phyloP scores from a whole-genome alignment of 2,797 vertebrate species.

The Sebastes trivittatus region DNA sequence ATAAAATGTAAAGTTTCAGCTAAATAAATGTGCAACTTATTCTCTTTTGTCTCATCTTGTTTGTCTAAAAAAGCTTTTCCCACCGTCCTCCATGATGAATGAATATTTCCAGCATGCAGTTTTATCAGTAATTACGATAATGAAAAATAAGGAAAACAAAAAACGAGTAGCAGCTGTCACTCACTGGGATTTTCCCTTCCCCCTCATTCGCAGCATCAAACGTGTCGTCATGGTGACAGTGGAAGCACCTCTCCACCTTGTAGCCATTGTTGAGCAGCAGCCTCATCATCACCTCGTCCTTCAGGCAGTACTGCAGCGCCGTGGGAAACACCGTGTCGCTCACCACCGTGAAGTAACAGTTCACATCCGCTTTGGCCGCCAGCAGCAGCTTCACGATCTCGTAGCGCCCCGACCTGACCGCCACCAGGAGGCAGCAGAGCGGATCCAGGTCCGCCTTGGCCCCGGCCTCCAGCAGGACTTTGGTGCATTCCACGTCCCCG shows the following conservation, averaged over 20 bases:
- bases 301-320: constrained; percentile 89
- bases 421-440: constrained; percentile 88
- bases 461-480: constrained; percentile 84
- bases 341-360: constrained; percentile 88
- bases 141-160: background rate
- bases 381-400: constrained; percentile 87
- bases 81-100: background rate
- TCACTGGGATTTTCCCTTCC: constrained; percentile 64
- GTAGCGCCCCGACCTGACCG: constrained; percentile 84
- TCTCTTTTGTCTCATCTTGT: background rate
- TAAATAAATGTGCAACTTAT: background rate
- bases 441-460: constrained; percentile 88
- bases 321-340: constrained; percentile 90
- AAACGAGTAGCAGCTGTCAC: background rate
- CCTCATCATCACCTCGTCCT: constrained; percentile 90
- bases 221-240: constrained; percentile 82
- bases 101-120: background rate
- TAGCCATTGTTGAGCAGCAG: constrained; percentile 89
- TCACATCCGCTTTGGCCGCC: constrained; percentile 85
- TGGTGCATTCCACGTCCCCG: constrained; percentile 83
- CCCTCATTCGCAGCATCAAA: background rate
- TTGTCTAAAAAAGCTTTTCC: no score
- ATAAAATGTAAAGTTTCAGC: background rate
- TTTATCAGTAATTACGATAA: no score
- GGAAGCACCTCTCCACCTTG: constrained; percentile 85